Conservation (phyloP, 64 coral and sea anemone genomes). For the Stichodactyla helianthus region DNA sequence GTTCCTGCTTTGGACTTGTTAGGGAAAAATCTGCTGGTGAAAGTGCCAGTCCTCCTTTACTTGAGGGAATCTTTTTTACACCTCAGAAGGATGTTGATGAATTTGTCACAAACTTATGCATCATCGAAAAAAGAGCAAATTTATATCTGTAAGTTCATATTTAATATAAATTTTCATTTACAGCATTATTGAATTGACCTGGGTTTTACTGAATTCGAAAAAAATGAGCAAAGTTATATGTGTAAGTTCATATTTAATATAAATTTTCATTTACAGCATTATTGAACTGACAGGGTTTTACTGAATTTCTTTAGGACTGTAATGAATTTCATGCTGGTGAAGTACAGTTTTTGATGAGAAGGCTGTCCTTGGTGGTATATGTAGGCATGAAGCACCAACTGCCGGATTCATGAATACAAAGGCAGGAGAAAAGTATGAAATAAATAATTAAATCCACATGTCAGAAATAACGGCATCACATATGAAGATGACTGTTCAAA, state of each 20-base stretch:
- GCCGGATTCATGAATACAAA: no score
- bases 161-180: background rate
- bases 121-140: background rate
- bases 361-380: conserved; percentile 6
- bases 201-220: no score
- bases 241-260: background rate
- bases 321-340: conserved; percentile 10
- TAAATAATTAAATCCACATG: no score
- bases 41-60: background rate
- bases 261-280: background rate
- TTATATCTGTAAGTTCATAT: conserved; percentile 4
- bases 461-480: no score
- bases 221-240: background rate
- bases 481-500: no score
- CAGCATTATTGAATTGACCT: background rate
- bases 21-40: background rate
- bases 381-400: background rate
- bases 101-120: conserved; percentile 1
- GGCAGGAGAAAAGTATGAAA: background rate
- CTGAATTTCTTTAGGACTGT: background rate
- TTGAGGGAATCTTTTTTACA: background rate
- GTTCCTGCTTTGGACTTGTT: background rate
- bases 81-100: conserved; percentile 7
- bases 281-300: background rate
- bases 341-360: conserved; percentile 12